Conservation (phyloP, 30 jellyfish, hydroid and myxozoan genomes). For the Rhopilema esculentum region DNA sequence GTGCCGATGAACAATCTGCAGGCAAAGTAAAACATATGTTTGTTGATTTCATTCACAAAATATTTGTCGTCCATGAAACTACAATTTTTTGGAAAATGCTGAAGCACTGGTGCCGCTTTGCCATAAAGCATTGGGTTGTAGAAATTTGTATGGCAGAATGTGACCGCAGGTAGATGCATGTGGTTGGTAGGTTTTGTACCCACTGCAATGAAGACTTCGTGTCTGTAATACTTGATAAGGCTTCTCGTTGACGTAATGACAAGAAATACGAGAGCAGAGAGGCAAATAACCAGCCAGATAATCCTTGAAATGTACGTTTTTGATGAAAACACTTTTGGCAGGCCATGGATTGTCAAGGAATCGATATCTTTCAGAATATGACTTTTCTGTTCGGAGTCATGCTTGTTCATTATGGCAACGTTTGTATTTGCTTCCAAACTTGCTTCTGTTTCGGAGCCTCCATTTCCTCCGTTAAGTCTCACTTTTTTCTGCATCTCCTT, state of each 20-base stretch:
- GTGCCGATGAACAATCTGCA: slow-evolving; percentile 41
- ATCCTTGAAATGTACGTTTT: background rate
- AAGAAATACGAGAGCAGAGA: slow-evolving; percentile 3
- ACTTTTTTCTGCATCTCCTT: too few relatives aligned
- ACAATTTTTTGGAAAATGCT: slow-evolving; percentile 54
- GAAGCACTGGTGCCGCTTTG: background rate
- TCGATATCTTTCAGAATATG: background rate
- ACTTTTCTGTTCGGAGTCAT: too few relatives aligned
- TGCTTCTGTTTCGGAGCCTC: too few relatives aligned
- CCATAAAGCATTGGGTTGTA: background rate
- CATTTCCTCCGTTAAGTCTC: too few relatives aligned
- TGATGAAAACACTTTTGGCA: slow-evolving; percentile 30
- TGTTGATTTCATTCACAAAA: slow-evolving; percentile 15
- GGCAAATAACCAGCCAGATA: slow-evolving; percentile 25
- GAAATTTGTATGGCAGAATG: slow-evolving; percentile 57
- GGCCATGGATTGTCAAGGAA: slow-evolving; percentile 47
- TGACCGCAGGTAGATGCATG: slow-evolving; percentile 51
- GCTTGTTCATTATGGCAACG: too few relatives aligned
- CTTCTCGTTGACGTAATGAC: background rate
- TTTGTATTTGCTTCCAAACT: too few relatives aligned
- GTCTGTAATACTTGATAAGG: background rate
- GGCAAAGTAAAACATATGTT: background rate
- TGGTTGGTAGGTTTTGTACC: background rate
- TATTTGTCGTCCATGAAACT: background rate
- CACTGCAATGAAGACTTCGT: background rate